These are phyloP conservation scores for Platypus cylindrus DNA, from an alignment of 2,888 invertebrate genomes.

Conservation along the genomic window DNA sequence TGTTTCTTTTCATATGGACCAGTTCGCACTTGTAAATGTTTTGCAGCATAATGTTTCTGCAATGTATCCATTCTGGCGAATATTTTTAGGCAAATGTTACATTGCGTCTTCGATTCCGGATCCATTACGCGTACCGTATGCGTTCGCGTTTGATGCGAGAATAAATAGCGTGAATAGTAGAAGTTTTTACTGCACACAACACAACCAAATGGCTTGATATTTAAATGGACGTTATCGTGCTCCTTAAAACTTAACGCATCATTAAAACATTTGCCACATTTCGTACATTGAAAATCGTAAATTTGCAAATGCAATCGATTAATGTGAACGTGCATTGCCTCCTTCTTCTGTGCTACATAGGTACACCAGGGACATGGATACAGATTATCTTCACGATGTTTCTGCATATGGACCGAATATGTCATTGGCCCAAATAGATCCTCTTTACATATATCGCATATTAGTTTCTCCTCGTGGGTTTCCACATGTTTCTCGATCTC, in stretches of 20 bases:
- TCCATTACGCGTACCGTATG: constrained; percentile 30
- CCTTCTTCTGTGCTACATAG: constrained; percentile 20
- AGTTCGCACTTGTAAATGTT: constrained; percentile 25
- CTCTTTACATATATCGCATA: constrained; percentile 26
- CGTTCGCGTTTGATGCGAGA: constrained; percentile 24
- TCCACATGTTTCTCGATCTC: constrained; percentile 23
- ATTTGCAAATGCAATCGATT: constrained; percentile 22
- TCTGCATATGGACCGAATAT: constrained; percentile 25
- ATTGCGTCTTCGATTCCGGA: constrained; percentile 33
- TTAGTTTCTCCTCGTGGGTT: constrained; percentile 26
- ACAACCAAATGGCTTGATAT: constrained; percentile 33
- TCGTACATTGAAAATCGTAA: constrained; percentile 35
- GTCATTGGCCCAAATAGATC: constrained; percentile 24
- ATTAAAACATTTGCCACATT: constrained; percentile 39
- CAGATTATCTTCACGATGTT: constrained; percentile 23
- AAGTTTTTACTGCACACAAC: constrained; percentile 35
- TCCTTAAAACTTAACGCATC: constrained; percentile 34
- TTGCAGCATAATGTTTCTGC: constrained; percentile 34
- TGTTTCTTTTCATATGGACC: constrained; percentile 23
- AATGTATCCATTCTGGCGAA: constrained; percentile 28
- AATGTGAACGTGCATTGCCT: constrained; percentile 22
- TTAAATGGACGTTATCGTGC: constrained; percentile 34
- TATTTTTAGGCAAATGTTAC: constrained; percentile 26
- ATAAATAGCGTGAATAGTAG: constrained; percentile 24
- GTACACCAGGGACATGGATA: constrained; percentile 24